phyloP scores from a whole-genome alignment of 2,113 vertebrate genomes.

The Triplophysa rosa region DNA sequence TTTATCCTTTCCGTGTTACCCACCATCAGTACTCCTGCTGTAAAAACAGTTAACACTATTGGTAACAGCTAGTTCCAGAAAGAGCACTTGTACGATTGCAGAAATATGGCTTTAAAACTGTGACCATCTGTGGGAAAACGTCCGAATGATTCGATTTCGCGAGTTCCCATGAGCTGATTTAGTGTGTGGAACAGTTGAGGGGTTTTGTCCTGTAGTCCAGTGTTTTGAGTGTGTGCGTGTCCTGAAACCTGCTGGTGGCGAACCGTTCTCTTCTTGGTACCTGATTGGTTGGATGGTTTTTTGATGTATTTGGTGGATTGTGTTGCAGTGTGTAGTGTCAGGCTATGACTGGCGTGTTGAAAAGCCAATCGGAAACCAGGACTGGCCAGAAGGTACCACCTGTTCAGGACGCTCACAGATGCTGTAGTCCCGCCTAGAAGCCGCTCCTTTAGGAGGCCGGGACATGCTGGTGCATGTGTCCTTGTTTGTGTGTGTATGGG shows the following conservation, averaged over 20 bases:
- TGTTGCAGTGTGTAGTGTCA: slow-evolving; percentile 68
- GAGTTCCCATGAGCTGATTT: slow-evolving; percentile 56
- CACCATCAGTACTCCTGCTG: slow-evolving; percentile 36
- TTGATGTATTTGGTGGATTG: slow-evolving; percentile 50
- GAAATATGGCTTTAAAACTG: slow-evolving; percentile 68
- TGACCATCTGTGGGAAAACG: slow-evolving; percentile 60
- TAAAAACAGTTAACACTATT: slow-evolving; percentile 68
- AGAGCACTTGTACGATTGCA: slow-evolving; percentile 74
- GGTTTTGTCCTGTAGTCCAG: slow-evolving; percentile 56
- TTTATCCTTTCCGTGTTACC: slow-evolving; percentile 29
- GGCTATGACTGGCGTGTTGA: slow-evolving; percentile 52
- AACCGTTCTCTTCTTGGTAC: slow-evolving; percentile 68
- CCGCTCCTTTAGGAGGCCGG: not conserved
- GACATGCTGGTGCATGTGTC: slow-evolving; percentile 37
- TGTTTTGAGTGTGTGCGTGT: slow-evolving; percentile 48
- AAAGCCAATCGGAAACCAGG: slow-evolving; percentile 34
- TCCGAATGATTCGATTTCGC: slow-evolving; percentile 49
- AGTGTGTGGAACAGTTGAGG: slow-evolving; percentile 48
- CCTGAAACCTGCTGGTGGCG: slow-evolving; percentile 68
- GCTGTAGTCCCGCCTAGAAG: slow-evolving; percentile 1
- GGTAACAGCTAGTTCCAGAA: slow-evolving; percentile 79
- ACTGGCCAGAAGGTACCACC: slow-evolving; percentile 66
- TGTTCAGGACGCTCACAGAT: slow-evolving; percentile 55
- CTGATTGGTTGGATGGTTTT: slow-evolving; percentile 56
- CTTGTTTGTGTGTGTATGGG: slow-evolving; percentile 55